Conservation (phyloP, 2,888 invertebrate species). For the Netelia fuscicornis region DNA sequence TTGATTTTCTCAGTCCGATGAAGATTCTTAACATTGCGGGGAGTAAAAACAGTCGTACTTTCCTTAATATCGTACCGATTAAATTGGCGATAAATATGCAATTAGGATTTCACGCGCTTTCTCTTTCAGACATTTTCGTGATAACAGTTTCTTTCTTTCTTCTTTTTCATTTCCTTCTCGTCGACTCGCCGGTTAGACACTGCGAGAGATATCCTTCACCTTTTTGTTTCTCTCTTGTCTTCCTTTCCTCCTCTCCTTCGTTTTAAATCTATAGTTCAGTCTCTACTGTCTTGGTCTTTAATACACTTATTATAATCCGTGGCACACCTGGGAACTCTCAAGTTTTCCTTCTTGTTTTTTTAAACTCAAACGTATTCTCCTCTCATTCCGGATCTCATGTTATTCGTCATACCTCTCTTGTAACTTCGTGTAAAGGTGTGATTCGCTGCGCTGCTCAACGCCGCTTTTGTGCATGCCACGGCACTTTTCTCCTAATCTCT, state of each 20-base stretch:
- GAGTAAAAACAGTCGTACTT: background rate
- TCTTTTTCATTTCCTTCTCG: slow-evolving; percentile 23
- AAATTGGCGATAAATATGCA: slow-evolving; percentile 51
- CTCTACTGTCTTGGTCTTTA: slow-evolving; percentile 66
- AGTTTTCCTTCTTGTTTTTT: too few species aligned
- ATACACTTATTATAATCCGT: slow-evolving; percentile 69
- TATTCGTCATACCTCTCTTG: slow-evolving; percentile 81
- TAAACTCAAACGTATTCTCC: slow-evolving; percentile 70
- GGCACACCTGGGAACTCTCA: slow-evolving; percentile 65
- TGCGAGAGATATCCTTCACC: slow-evolving; percentile 12
- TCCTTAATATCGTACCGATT: slow-evolving; percentile 24
- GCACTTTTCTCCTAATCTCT: slow-evolving; percentile 84
- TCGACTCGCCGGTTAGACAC: slow-evolving; percentile 21
- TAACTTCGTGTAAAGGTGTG: slow-evolving; percentile 83
- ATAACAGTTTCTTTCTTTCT: slow-evolving; percentile 37
- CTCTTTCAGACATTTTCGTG: slow-evolving; percentile 28
- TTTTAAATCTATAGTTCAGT: slow-evolving; percentile 61
- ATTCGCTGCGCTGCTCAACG: slow-evolving; percentile 82
- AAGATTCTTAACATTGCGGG: background rate
- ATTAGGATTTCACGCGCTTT: slow-evolving; percentile 47
- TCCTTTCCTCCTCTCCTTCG: slow-evolving; percentile 16
- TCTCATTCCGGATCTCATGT: slow-evolving; percentile 70
- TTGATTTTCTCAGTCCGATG: background rate
- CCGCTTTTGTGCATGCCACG: slow-evolving; percentile 84
- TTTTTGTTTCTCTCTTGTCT: slow-evolving; percentile 17